Evolutionary conservation across 2,113 vertebrate genomes (phyloP).

Genomic region (Chrysemys picta): DNA sequence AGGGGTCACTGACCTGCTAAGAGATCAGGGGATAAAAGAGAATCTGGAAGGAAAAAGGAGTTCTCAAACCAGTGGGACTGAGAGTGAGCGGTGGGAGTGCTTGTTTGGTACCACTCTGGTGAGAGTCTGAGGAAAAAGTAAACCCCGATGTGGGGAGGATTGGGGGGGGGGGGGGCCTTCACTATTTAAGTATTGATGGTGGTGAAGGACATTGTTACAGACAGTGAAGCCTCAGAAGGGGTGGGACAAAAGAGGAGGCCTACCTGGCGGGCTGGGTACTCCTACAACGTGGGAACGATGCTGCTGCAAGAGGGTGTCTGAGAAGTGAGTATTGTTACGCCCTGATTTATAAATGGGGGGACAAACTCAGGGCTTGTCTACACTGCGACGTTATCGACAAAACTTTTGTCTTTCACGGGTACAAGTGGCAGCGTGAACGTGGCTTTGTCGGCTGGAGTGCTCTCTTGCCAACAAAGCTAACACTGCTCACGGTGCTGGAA

Average conservation of each 20-base stretch:
- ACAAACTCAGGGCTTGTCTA: neutral
- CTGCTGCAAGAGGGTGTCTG: neutral
- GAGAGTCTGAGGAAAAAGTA: neutral
- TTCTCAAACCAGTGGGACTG: neutral
- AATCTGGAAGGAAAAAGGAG: neutral
- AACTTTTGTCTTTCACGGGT: no score
- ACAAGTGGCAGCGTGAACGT: no score
- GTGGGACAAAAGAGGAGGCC: neutral
- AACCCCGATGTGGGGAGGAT: neutral
- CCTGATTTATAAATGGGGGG: neutral
- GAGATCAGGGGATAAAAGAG: neutral
- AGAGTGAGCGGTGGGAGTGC: neutral
- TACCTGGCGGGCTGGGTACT: neutral
- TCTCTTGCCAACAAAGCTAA: no score
- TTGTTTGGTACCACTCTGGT: neutral
- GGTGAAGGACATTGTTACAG: neutral
- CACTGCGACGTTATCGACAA: no score
- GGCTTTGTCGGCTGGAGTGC: no score
- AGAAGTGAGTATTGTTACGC: neutral
- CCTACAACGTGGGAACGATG: neutral
- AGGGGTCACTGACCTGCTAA: neutral
- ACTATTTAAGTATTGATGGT: neutral
- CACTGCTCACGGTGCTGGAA: no score
- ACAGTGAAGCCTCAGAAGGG: neutral
- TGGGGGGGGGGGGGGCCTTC: neutral